Evolutionary conservation across 2,888 invertebrate genomes (phyloP), one percentile per base, ranked within the genome.

Genomic region (Parelbella ahira): DNA sequence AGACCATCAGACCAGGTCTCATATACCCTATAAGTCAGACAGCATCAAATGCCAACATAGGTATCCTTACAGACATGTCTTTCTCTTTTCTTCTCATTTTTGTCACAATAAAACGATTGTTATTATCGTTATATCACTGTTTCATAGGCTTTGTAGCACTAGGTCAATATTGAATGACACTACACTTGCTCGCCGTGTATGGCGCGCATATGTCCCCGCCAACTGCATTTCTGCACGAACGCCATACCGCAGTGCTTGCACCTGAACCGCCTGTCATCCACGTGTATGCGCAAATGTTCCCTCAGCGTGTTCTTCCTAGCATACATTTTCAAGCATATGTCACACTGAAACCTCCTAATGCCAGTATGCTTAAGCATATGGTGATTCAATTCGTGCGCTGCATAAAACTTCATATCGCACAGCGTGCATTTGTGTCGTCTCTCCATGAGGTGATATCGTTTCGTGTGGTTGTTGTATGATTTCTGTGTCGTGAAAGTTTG

Each of bases 341-440:
- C 58, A 39, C 68, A 69, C 13, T 60, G 48, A 8, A 58, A 60
- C 3, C 39, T 38, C 18, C 41, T 48, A 19, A 45, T 15, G 1
- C 64, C 71, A 0, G 68, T 67, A 44, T 80, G 80, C 29, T 67
- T 71, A 23, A 68, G 62, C 63, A 70, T 65, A 46, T 80, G 42
- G 3, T 11, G 4, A 10, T 64, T 68, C 15, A 79, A 51, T 43
- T 70, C 69, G 7, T 62, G 61, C 34, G 65, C 69, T 1, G 60
- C 55, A 27, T 65, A 70, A 5, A 58, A 58, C 2, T 34, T 44
- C 39, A 47, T 53, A n/a, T 51, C 54, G 21, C 60, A 61, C 3
- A 43, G 27, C 0, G 50, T 42, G 13, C 68, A 68, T 15, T 50
- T 48, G 13, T 53, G 57, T 5, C 52, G 36, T 6, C 54, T 51